Conservation (phyloP, 2,888 invertebrate genomes). For the Trichogramma evanescens region DNA sequence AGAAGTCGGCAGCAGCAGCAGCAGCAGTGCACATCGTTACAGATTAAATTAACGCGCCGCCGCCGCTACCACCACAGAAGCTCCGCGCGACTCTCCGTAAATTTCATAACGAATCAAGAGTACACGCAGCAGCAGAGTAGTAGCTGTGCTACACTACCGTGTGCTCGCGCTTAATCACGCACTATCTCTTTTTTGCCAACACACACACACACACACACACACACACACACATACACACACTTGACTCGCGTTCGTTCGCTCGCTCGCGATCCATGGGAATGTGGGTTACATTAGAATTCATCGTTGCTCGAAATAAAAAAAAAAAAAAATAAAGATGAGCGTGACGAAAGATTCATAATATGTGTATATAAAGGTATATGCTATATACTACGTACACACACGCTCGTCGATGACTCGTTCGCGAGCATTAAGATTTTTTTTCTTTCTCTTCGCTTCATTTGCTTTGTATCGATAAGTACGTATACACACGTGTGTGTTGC, state of each 20-base stretch:
- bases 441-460: too few relatives aligned
- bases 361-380: not conserved
- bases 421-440: too few relatives aligned
- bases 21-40: constrained; percentile 8
- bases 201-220: not conserved
- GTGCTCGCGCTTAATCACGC: not conserved
- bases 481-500: too few relatives aligned
- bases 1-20: not conserved
- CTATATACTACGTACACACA: too few relatives aligned
- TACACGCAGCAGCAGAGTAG: too few relatives aligned
- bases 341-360: constrained; percentile 3
- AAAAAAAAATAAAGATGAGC: not conserved
- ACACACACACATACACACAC: not conserved
- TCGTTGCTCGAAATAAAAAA: not conserved
- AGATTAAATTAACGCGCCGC: constrained; percentile 11
- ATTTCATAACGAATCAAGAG: too few relatives aligned
- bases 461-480: too few relatives aligned
- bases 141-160: not conserved
- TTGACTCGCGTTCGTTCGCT: too few relatives aligned
- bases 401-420: too few relatives aligned
- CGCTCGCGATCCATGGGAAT: not conserved
- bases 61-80: not conserved
- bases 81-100: too few relatives aligned
- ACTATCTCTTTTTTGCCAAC: not conserved
- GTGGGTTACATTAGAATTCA: not conserved